Evolutionary conservation across 1,140 invertebrate genomes (phyloP).

Genomic region (Drosophila repleta): DNA sequence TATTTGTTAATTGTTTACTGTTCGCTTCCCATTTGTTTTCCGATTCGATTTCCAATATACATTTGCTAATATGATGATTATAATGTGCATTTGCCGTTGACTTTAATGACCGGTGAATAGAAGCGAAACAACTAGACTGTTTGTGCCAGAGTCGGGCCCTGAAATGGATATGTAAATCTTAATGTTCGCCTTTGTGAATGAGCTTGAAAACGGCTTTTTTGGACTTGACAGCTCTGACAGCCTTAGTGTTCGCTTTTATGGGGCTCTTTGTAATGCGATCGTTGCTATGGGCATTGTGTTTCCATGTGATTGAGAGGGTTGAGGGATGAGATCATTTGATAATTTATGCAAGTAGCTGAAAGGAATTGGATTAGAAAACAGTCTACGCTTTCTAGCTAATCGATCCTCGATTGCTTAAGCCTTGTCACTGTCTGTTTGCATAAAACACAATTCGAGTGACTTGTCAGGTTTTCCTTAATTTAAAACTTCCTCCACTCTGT

Average conservation of each 20-base stretch:
- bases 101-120: conserved; percentile 16
- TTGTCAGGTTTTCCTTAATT: conserved; percentile 44
- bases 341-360: background rate
- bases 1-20: conserved; percentile 67
- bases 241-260: conserved; percentile 19
- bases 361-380: too few species aligned
- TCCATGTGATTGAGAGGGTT: background rate
- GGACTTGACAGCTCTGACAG: conserved; percentile 16
- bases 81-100: conserved; percentile 1
- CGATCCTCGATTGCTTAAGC: conserved; percentile 19
- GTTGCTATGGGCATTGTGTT: conserved; percentile 22
- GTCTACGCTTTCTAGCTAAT: conserved; percentile 10
- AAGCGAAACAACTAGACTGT: conserved; percentile 3
- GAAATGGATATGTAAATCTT: conserved; percentile 38
- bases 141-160: conserved; percentile 6
- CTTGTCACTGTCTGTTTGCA: conserved; percentile 15
- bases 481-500: conserved; percentile 11
- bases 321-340: conserved; percentile 27
- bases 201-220: conserved; percentile 20
- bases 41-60: conserved; percentile 25
- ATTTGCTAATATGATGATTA: conserved; percentile 25
- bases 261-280: conserved; percentile 32
- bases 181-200: conserved; percentile 21
- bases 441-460: conserved; percentile 23
- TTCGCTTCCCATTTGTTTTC: conserved; percentile 34